Evolutionary conservation across 2,797 vertebrate genomes (phyloP), one percentile per base, ranked within the genome.

Genomic region (Oreochromis mossambicus): DNA sequence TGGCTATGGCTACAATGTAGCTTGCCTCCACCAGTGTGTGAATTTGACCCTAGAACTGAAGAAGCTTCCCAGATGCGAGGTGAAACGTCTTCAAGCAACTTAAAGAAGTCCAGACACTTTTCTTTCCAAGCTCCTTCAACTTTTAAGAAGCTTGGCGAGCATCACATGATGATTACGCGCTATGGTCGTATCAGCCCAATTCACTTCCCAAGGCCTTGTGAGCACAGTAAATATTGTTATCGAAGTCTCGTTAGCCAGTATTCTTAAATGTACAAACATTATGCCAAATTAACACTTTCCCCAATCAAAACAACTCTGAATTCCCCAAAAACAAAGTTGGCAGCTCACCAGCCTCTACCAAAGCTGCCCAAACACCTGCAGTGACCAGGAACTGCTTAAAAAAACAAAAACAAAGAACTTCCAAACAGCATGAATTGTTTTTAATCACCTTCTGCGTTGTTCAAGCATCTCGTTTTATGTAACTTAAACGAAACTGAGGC

Each of bases 201-300:
- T 17, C 15, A 29, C 24, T 6, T 48, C 43, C 41, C 4, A 15
- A 48, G 68, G 41, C 24, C 43, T 48, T 48, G 41, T 29, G 0
- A 73, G 41, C 15, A 19, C 48, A 0, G 9, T 29, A 26, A 73
- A 48, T 48, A 19, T 29, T 8, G 26, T 29, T 73, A 48, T 15
- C 2, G 0, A 48, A 26, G 0, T 1, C 15, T 43, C 0, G 43
- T 73, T 46, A 73, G 68, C 15, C 66, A 17, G 13, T 70, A 46
- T 70, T 46, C 21, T 10, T 46, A 46, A 70, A 26, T 70, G 21
- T 46, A 46, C 21, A 46, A 70, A 70, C 8, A 21, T 26, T 43
- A 26, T 46, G 21, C 66, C 21, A 17, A 26, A 48, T 46, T 29
- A 46, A 46, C 24, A 43, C 41, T 17, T 17, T 46, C 4, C 0